Conservation (phyloP, 2,888 invertebrate species). For the Leucozona laternaria region DNA sequence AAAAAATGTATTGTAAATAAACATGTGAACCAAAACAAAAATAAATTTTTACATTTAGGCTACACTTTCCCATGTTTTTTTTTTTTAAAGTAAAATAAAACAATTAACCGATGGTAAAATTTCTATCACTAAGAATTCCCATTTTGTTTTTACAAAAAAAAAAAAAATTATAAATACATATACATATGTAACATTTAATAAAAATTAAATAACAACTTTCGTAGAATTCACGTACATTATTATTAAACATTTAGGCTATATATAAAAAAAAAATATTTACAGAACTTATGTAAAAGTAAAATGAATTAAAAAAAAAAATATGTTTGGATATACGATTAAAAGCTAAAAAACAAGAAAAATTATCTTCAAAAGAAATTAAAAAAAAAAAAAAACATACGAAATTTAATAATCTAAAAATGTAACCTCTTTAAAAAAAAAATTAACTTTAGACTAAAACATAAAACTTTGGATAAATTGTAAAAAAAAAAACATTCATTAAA, state of each 20-base stretch:
- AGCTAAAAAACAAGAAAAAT: constrained; percentile 63
- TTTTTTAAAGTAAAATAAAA: constrained; percentile 37
- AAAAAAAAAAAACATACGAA: constrained; percentile 47
- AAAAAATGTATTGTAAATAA: constrained; percentile 37
- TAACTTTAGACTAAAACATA: constrained; percentile 65
- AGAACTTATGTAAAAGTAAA: constrained; percentile 68
- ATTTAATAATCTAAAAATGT: constrained; percentile 56
- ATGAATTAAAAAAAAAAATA: constrained; percentile 56
- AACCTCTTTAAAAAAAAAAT: constrained; percentile 49
- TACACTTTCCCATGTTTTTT: constrained; percentile 61
- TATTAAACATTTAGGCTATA: constrained; percentile 74
- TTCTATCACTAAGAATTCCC: constrained; percentile 55
- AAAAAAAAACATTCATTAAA: constrained; percentile 69
- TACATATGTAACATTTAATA: constrained; percentile 62
- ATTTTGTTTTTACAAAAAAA: constrained; percentile 53
- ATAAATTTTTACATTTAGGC: constrained; percentile 61
- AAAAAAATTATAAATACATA: too few relatives aligned
- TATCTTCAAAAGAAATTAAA: constrained; percentile 71
- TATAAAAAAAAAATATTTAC: constrained; percentile 73
- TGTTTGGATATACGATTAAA: constrained; percentile 74
- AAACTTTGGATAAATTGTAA: constrained; percentile 63
- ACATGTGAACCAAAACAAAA: constrained; percentile 43
- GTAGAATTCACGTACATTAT: constrained; percentile 75
- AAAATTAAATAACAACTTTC: constrained; percentile 56
- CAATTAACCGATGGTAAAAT: constrained; percentile 47